A percentile compares a stretch with the other conserved stretches of the same genome.
phyloP scores from a whole-genome alignment of 2,888 invertebrate genomes.

The Lucinisca nassula region DNA sequence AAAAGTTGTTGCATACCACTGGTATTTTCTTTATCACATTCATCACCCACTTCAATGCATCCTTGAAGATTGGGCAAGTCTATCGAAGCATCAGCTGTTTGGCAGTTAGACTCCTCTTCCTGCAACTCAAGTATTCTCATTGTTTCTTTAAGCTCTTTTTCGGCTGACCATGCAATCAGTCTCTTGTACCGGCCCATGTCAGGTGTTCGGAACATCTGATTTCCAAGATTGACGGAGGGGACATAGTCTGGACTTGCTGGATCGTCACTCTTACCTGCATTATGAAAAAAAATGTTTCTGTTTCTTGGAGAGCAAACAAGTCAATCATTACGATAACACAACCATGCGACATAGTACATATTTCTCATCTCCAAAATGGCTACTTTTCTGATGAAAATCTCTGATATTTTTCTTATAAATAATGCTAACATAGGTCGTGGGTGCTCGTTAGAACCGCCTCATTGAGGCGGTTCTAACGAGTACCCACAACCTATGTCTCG shows the following conservation, averaged over 20 bases:
- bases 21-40: background rate
- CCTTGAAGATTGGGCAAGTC: background rate
- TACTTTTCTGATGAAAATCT: no score
- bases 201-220: background rate
- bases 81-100: background rate
- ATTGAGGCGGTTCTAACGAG: no score
- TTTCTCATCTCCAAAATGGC: no score
- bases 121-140: background rate
- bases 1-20: background rate
- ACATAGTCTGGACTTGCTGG: slow-evolving; percentile 28
- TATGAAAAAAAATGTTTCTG: background rate
- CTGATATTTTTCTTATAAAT: no score
- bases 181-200: background rate
- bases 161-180: background rate
- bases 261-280: slow-evolving; percentile 27
- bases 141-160: background rate
- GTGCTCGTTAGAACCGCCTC: no score
- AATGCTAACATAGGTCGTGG: no score
- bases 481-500: no score
- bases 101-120: background rate
- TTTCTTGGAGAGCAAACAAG: no score
- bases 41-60: background rate
- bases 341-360: no score
- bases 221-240: slow-evolving; percentile 18
- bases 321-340: no score